A percentile compares a stretch with the other conserved stretches of the same genome.
These are phyloP conservation scores for Trypoxylon attenuatum DNA, from an alignment of 2,888 invertebrate genomes.

Conservation along the genomic window DNA sequence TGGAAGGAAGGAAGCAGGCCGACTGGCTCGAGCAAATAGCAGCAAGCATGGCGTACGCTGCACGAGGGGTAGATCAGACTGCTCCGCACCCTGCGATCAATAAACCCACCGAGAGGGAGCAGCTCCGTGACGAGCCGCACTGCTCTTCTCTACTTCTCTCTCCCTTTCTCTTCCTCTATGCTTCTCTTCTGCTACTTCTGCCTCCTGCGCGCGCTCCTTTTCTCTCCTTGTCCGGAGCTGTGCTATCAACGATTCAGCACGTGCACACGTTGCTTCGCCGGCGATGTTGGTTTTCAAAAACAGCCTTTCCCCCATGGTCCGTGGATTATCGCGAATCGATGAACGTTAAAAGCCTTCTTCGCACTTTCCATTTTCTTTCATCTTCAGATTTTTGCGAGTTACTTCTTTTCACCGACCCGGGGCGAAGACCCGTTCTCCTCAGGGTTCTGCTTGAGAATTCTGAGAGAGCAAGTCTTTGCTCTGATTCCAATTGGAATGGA, in stretches of 20 bases:
- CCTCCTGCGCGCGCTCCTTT: constrained; percentile 5
- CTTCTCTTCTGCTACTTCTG: not conserved
- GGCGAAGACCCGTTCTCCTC: no score
- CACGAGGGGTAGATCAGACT: constrained; percentile 59
- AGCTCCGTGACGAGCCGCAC: constrained; percentile 55
- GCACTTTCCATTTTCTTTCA: constrained; percentile 1
- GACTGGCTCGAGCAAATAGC: constrained; percentile 45
- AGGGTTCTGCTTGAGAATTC: no score
- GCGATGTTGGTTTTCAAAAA: constrained; percentile 33
- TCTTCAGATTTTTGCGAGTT: no score
- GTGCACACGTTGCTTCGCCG: constrained; percentile 45
- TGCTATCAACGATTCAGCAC: constrained; percentile 55
- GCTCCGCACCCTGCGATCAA: constrained; percentile 67
- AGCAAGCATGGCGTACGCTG: constrained; percentile 55
- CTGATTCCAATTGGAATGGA: no score
- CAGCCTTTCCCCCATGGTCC: constrained; percentile 23
- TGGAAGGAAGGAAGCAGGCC: constrained; percentile 10
- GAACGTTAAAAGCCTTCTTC: constrained; percentile 24
- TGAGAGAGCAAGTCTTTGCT: no score
- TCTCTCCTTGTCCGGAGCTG: constrained; percentile 25
- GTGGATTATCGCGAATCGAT: constrained; percentile 35
- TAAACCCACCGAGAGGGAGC: constrained; percentile 63
- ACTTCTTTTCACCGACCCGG: no score
- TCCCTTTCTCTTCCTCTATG: constrained; percentile 14
- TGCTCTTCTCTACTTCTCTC: constrained; percentile 34